These are phyloP conservation scores for Melanotaenia parkinsoni DNA, from an alignment of 2,797 vertebrate species.

Conservation along the genomic window DNA sequence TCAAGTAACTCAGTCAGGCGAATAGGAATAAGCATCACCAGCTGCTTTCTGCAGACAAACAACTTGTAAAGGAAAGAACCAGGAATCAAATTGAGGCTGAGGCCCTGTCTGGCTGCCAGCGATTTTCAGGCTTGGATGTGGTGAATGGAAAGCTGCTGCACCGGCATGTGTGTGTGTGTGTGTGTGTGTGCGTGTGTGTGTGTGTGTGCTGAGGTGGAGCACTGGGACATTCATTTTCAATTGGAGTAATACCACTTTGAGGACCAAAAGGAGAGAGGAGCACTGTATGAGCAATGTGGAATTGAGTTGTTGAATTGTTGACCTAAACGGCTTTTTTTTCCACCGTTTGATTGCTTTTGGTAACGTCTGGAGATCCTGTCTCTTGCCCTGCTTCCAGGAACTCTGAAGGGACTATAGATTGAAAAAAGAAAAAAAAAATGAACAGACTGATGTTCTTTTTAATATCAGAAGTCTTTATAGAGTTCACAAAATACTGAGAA, in stretches of 20 bases:
- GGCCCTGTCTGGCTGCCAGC: slow-evolving; percentile 13
- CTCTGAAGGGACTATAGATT: slow-evolving; percentile 31
- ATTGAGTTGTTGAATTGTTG: slow-evolving; percentile 56
- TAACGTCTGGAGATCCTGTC: slow-evolving; percentile 42
- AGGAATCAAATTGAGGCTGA: slow-evolving; percentile 51
- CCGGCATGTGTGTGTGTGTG: background rate
- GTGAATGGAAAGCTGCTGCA: slow-evolving; percentile 27
- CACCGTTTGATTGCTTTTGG: slow-evolving; percentile 46
- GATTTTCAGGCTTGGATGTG: slow-evolving; percentile 30
- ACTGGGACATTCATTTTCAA: slow-evolving; percentile 60
- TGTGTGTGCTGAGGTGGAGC: slow-evolving; percentile 13
- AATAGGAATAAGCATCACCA: slow-evolving; percentile 34
- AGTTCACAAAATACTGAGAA: slow-evolving; percentile 25
- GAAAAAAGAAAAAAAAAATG: background rate
- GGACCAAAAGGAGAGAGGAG: slow-evolving; percentile 11
- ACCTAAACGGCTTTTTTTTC: slow-evolving; percentile 36
- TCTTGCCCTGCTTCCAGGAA: slow-evolving; percentile 25
- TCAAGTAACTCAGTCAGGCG: slow-evolving; percentile 31
- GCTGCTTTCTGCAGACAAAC: slow-evolving; percentile 57
- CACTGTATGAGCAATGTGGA: slow-evolving; percentile 28
- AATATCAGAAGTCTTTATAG: slow-evolving; percentile 34
- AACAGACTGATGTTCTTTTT: slow-evolving; percentile 24
- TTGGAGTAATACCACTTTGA: slow-evolving; percentile 44
- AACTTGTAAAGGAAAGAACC: slow-evolving; percentile 47
- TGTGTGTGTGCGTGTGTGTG: background rate